Percentiles rank a stretch among this genome's conserved stretches.
phyloP scores from a whole-genome alignment of 1,140 invertebrate genomes.

The Dreissena polymorpha region DNA sequence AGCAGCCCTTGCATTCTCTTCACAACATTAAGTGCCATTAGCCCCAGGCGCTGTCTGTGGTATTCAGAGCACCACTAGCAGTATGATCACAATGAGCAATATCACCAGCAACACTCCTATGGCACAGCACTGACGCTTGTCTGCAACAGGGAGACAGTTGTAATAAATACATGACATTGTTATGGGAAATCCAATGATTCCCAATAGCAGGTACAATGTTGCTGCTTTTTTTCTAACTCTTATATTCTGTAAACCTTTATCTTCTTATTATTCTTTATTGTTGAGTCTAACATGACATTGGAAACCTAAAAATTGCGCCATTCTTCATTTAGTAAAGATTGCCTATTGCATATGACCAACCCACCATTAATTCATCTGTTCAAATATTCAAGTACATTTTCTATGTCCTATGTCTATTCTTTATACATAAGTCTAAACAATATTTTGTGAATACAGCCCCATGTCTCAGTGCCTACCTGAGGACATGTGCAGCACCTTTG shows the following conservation, averaged over 20 bases:
- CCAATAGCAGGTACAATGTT: background rate
- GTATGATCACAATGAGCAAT: constrained; percentile 93
- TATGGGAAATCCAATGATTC: background rate
- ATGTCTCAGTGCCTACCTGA: constrained; percentile 88
- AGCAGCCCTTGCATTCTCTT: too few relatives aligned
- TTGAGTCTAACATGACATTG: too few relatives aligned
- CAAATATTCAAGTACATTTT: too few relatives aligned
- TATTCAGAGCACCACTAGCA: constrained; percentile 82
- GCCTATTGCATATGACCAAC: too few relatives aligned
- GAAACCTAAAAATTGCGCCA: too few relatives aligned
- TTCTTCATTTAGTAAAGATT: too few relatives aligned
- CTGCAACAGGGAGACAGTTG: constrained; percentile 84
- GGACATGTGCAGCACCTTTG: constrained; percentile 96
- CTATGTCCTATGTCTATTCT: too few relatives aligned
- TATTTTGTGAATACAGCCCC: too few relatives aligned
- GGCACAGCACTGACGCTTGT: constrained; percentile 95
- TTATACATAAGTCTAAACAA: too few relatives aligned
- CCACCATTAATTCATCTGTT: too few relatives aligned
- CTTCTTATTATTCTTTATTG: too few relatives aligned
- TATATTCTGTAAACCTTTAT: background rate
- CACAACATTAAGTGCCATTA: background rate
- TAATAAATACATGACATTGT: background rate
- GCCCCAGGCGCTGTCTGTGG: background rate
- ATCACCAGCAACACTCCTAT: constrained; percentile 92
- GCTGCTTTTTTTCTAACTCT: background rate